A percentile compares a stretch with the other conserved stretches of the same genome.
Conservation (phyloP, 2,888 invertebrate genomes). For the Argyresthia goedartella region DNA sequence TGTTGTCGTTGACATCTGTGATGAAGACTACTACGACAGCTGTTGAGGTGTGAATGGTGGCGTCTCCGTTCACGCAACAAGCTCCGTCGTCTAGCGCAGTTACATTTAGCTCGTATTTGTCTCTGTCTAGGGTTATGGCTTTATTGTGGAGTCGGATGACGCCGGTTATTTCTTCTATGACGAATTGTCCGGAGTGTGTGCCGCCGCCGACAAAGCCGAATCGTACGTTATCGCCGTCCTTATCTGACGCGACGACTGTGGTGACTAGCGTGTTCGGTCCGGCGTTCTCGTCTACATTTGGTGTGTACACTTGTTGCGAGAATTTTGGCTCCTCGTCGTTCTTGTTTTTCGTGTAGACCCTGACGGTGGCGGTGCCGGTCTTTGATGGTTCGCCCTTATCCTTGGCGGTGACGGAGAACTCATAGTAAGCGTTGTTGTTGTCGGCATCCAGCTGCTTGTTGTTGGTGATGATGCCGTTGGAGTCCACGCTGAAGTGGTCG, state of each 20-base stretch:
- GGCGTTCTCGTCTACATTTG: slow-evolving; percentile 96
- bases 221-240: slow-evolving; percentile 96
- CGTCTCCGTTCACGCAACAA: slow-evolving; percentile 92
- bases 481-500: slow-evolving; percentile 95
- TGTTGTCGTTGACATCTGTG: slow-evolving; percentile 97
- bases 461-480: slow-evolving; percentile 92
- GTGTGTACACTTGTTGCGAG: slow-evolving; percentile 96
- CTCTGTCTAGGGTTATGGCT: slow-evolving; percentile 88
- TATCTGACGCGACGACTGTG: slow-evolving; percentile 96
- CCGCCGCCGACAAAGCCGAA: slow-evolving; percentile 93
- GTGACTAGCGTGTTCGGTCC: slow-evolving; percentile 96
- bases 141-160: slow-evolving; percentile 92
- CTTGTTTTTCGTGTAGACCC: slow-evolving; percentile 97
- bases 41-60: slow-evolving; percentile 91
- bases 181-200: slow-evolving; percentile 92
- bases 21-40: slow-evolving; percentile 97
- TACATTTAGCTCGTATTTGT: slow-evolving; percentile 96
- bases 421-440: slow-evolving; percentile 96
- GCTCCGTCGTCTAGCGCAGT: slow-evolving; percentile 98
- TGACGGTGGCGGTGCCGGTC: slow-evolving; percentile 93
- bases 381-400: slow-evolving; percentile 95
- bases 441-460: slow-evolving; percentile 95
- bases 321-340: slow-evolving; percentile 98
- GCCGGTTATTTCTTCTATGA: slow-evolving; percentile 95
- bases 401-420: slow-evolving; percentile 93